Evolutionary conservation across 2,888 invertebrate species (phyloP).

Genomic region (Lysandra coridon): DNA sequence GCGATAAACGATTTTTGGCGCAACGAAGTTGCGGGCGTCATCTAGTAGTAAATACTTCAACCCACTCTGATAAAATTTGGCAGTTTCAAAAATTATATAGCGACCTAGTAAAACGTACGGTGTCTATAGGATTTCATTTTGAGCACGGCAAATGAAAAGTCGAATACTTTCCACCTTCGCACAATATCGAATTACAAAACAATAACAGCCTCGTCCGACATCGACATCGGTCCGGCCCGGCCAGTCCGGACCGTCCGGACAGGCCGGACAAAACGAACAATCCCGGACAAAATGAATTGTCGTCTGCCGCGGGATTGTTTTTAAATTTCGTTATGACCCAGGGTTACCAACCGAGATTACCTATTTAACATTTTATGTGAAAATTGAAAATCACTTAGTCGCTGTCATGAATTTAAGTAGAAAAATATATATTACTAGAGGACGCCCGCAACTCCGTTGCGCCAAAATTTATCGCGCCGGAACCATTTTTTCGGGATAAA

Average conservation of each 20-base stretch:
- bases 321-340: constrained; percentile 44
- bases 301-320: constrained; percentile 46
- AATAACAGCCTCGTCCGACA: background rate
- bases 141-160: background rate
- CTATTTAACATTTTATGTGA: background rate
- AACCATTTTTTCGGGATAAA: no score
- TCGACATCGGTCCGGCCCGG: background rate
- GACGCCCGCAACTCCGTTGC: no score
- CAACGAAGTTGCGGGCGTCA: no score
- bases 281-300: constrained; percentile 47
- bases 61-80: no score
- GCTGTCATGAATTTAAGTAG: no score
- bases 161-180: background rate
- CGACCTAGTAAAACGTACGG: background rate
- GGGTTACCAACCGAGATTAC: background rate
- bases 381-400: no score
- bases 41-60: no score
- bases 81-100: no score
- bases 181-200: constrained; percentile 10
- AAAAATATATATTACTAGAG: no score
- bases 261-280: constrained; percentile 21
- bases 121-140: background rate
- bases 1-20: no score
- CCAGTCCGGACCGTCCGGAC: background rate
- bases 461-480: no score